Base-by-base conservation (phyloP, 2,797 vertebrate genomes). In the Channallabes apus region DNA sequence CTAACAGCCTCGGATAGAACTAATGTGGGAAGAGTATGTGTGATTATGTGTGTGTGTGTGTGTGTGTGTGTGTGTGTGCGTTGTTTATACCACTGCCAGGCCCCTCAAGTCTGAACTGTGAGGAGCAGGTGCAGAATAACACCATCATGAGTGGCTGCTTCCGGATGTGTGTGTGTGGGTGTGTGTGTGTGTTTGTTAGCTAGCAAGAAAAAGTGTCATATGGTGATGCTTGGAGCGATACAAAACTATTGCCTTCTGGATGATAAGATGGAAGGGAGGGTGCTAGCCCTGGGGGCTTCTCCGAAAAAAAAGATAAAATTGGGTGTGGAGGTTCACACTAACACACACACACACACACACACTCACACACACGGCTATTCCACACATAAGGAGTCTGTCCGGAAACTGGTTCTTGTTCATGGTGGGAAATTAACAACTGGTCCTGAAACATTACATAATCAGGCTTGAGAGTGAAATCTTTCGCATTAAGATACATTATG, bases 71-170 rank as follows among this genome's bases (percentile, higher is more conserved):
- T 82, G 46, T n/a, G 22, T 64, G 59, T n/a, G 35, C 61, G 38
- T 72, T 62, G 72, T 78, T 69, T 62, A 79, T 81, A 61, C 58
- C 27, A 51, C 80, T 72, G 85, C 88, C 89, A 88, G 86, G 82
- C 69, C 86, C 80, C 82, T 85, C 81, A 79, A 83, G 87, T 81
- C 82, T 86, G 88, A 89, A 90, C 88, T 89, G 87, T 83, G 88
- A 90, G 85, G 87, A 90, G 89, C 89, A 90, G 89, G 89, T 90
- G 89, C 87, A 87, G 87, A 82, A 83, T 81, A 86, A 86, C 84
- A 86, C 83, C 85, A 87, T 82, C 88, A 86, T 41, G 82, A 85
- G 84, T 82, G 86, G 87, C 84, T 86, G 88, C 90, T 86, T 89
- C 73, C 75, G 80, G 22, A 79, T 75, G 87, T 87, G 86, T 86